Evolutionary conservation across 2,797 vertebrate species (phyloP).

Genomic region (Champsocephalus gunnari): DNA sequence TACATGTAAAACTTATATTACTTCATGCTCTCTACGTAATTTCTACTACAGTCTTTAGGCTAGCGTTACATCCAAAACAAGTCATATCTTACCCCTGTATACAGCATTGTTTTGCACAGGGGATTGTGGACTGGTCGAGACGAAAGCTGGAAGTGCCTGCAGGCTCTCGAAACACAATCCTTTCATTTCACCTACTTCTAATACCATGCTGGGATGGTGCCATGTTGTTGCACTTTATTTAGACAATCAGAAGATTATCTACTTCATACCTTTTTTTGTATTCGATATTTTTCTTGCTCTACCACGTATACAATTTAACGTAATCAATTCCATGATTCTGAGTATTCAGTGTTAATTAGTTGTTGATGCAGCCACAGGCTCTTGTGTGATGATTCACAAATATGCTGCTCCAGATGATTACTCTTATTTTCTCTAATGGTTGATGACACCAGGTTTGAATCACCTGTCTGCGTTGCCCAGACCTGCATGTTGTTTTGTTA

Average conservation of each 20-base stretch:
- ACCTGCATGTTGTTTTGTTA: constrained; percentile 25
- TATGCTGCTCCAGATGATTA: neutral
- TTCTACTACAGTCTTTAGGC: constrained; percentile 37
- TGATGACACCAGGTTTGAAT: constrained; percentile 20
- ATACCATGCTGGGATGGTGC: constrained; percentile 27
- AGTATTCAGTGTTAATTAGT: neutral
- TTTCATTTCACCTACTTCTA: constrained; percentile 11
- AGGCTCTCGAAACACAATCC: constrained; percentile 16
- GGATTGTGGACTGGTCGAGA: constrained; percentile 28
- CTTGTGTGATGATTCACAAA: neutral
- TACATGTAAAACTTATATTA: neutral
- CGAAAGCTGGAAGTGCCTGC: constrained; percentile 42
- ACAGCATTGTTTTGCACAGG: constrained; percentile 19
- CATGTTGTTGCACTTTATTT: neutral
- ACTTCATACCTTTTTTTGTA: neutral
- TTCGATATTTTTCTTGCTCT: neutral
- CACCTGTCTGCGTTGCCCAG: constrained; percentile 13
- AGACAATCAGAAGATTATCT: neutral
- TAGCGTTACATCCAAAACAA: constrained; percentile 42
- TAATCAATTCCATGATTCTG: neutral
- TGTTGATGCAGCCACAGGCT: neutral
- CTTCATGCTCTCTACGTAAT: constrained; percentile 15
- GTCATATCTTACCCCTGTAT: constrained; percentile 26
- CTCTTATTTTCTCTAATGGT: neutral
- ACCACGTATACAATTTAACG: neutral